A percentile compares a stretch with the other conserved stretches of the same genome.
Evolutionary conservation across 2,888 invertebrate species (phyloP).

Genomic region (Eilema griseolum): DNA sequence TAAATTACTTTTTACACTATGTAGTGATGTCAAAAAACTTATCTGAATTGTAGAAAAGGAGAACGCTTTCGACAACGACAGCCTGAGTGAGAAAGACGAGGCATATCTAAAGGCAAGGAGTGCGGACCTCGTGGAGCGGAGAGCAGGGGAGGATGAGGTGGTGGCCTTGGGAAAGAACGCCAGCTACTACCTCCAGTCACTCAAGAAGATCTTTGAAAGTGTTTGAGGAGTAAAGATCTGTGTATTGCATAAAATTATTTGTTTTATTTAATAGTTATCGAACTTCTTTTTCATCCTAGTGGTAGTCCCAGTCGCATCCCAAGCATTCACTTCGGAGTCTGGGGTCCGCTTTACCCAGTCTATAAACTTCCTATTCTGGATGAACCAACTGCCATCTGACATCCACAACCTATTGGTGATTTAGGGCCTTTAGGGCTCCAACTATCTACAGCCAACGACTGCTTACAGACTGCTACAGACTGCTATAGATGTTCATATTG

Average conservation of each 20-base stretch:
- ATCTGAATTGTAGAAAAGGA: slow-evolving; percentile 4
- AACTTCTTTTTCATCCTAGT: too few species aligned
- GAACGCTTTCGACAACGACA: slow-evolving; percentile 10
- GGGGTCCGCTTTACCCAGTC: too few species aligned
- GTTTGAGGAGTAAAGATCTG: slow-evolving; percentile 37
- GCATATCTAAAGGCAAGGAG: slow-evolving; percentile 11
- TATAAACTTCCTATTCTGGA: too few species aligned
- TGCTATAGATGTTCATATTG: too few species aligned
- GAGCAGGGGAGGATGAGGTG: slow-evolving; percentile 37
- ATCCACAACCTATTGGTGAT: too few species aligned
- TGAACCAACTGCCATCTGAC: too few species aligned
- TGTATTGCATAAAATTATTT: not conserved
- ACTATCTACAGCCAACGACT: too few species aligned
- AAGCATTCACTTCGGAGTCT: too few species aligned
- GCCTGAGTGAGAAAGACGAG: slow-evolving; percentile 23
- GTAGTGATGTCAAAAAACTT: not conserved
- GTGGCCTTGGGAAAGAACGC: slow-evolving; percentile 54
- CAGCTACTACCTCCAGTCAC: slow-evolving; percentile 55
- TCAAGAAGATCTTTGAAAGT: slow-evolving; percentile 55
- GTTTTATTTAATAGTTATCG: not conserved
- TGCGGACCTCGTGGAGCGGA: slow-evolving; percentile 11
- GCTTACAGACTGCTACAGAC: too few species aligned
- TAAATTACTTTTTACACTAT: too few species aligned
- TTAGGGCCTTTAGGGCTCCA: too few species aligned
- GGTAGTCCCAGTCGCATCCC: too few species aligned